Percentiles rank a stretch among this genome's conserved stretches.
These are phyloP conservation scores for Drosophila kurseongensis DNA, from an alignment of 1,140 invertebrate genomes.

Conservation along the genomic window DNA sequence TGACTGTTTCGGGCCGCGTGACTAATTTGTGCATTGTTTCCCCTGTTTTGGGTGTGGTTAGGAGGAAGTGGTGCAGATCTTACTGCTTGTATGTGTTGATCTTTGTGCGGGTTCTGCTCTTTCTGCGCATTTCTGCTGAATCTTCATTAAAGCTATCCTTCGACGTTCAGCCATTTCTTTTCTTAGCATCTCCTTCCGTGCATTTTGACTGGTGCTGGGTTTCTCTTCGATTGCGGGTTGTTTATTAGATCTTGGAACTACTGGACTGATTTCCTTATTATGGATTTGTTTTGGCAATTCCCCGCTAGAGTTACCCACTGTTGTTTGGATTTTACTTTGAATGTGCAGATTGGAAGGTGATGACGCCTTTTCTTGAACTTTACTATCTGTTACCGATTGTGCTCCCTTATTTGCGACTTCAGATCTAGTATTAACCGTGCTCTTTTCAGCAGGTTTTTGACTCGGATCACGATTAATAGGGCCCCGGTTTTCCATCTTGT, in stretches of 20 bases:
- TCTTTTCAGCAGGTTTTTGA: not conserved
- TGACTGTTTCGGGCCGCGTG: not conserved
- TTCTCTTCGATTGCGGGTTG: not conserved
- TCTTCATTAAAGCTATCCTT: slow-evolving; percentile 51
- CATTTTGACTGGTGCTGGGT: slow-evolving; percentile 51
- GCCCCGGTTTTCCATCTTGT: not conserved
- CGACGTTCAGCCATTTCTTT: slow-evolving; percentile 59
- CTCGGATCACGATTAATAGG: not conserved
- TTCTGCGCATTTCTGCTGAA: slow-evolving; percentile 44
- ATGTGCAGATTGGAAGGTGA: not conserved
- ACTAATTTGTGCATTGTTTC: not conserved
- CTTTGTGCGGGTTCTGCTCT: slow-evolving; percentile 23
- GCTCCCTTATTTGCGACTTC: not conserved
- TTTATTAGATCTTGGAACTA: too few species aligned
- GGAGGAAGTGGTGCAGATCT: not conserved
- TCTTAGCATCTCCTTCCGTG: slow-evolving; percentile 39
- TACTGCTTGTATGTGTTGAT: not conserved
- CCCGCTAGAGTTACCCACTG: not conserved
- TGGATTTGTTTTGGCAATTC: not conserved
- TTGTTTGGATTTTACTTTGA: not conserved
- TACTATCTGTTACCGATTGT: not conserved
- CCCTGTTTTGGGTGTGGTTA: not conserved
- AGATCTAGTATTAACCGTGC: not conserved
- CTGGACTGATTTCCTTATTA: too few species aligned
- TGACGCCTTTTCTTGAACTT: not conserved